A percentile compares a stretch with the other conserved stretches of the same genome.
Conservation (phyloP, 2,797 vertebrate genomes). For the Myoxocephalus aenaeus region DNA sequence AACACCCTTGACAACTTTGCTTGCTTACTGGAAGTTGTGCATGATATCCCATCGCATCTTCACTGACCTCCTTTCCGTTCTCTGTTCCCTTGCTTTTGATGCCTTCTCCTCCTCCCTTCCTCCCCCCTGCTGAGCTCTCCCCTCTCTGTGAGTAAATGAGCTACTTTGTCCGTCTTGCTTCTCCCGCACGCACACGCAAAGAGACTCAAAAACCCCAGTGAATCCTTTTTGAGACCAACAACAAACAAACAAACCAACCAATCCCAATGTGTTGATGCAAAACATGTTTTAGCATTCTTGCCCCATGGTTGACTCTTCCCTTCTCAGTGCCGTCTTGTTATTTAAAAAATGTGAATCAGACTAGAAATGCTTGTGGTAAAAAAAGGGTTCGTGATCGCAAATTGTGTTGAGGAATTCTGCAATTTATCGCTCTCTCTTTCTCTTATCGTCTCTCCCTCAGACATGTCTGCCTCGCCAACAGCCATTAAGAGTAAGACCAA, state of each 20-base stretch:
- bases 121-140: slow-evolving; percentile 51
- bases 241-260: neutral
- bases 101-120: slow-evolving; percentile 35
- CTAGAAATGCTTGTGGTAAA: neutral
- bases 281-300: neutral
- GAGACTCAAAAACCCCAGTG: neutral
- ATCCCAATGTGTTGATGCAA: neutral
- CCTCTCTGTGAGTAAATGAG: slow-evolving; percentile 67
- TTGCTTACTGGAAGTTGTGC: slow-evolving; percentile 7
- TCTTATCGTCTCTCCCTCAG: slow-evolving; percentile 38
- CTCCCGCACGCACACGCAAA: neutral
- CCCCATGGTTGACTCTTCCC: neutral
- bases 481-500: slow-evolving; percentile 92
- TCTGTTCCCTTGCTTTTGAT: slow-evolving; percentile 48
- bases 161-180: slow-evolving; percentile 23
- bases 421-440: neutral
- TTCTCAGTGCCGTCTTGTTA: neutral
- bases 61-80: slow-evolving; percentile 54
- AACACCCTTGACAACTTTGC: neutral
- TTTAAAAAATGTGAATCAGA: slow-evolving; percentile 1
- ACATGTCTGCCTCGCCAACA: slow-evolving; percentile 59
- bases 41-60: slow-evolving; percentile 29
- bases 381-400: neutral
- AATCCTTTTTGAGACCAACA: slow-evolving; percentile 4
- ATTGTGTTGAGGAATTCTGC: neutral